A percentile compares a stretch with the other conserved stretches of the same genome.
Conservation (phyloP, 2,797 vertebrate species). For the Alauda arvensis region DNA sequence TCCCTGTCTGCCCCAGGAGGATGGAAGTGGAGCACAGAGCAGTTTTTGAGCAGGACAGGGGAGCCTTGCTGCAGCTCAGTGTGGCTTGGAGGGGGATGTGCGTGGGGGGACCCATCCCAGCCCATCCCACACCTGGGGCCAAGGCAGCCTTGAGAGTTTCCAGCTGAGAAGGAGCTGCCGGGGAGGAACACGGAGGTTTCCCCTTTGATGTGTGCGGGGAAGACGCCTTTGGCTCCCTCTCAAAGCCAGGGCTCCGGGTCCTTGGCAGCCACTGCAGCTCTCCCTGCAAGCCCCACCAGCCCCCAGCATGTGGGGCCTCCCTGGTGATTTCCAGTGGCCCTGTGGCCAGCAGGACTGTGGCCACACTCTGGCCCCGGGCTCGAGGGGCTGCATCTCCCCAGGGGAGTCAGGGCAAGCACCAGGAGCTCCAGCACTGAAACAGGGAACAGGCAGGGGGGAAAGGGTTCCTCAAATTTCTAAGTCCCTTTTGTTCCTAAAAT, state of each 20-base stretch:
- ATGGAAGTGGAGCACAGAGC: background rate
- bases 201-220: constrained; percentile 33
- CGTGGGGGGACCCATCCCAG: background rate
- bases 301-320: background rate
- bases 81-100: background rate
- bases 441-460: background rate
- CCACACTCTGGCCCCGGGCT: fast-evolving
- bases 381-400: fast-evolving
- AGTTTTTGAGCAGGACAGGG: background rate
- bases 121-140: constrained; percentile 4
- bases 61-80: background rate
- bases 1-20: background rate
- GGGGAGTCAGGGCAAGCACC: background rate
- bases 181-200: constrained; percentile 4
- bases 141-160: constrained; percentile 1
- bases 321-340: background rate
- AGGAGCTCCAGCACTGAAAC: background rate
- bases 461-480: background rate
- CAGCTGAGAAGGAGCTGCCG: background rate
- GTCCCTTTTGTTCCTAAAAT: background rate
- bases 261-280: background rate
- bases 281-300: background rate
- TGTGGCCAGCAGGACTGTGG: fast-evolving
- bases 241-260: background rate
- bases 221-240: constrained; percentile 15